These are phyloP conservation scores for Mola mola DNA, from an alignment of 2,113 vertebrate species.

Conservation along the genomic window DNA sequence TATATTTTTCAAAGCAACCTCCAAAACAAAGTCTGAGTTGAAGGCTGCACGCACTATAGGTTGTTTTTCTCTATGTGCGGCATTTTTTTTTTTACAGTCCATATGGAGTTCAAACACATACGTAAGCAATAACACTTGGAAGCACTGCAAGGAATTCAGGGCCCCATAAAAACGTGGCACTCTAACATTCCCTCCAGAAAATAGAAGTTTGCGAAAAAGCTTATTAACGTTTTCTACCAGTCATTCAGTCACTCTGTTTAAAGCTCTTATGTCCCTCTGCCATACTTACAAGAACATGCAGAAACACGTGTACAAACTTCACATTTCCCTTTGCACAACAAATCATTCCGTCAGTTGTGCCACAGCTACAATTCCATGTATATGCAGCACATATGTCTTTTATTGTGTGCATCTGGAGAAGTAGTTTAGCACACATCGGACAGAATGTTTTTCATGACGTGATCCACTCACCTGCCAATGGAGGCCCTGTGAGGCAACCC, in stretches of 20 bases:
- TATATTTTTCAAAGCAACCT: conserved; percentile 28
- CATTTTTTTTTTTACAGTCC: conserved; percentile 43
- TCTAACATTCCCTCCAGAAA: no score
- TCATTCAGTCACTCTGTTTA: neutral
- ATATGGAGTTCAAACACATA: conserved; percentile 3
- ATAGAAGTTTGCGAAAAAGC: conserved; percentile 4
- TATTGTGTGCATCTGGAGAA: conserved; percentile 37
- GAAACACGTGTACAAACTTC: conserved; percentile 5
- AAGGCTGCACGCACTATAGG: conserved; percentile 26
- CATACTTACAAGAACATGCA: no score
- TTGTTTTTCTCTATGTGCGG: conserved; percentile 43
- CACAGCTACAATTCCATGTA: conserved; percentile 13
- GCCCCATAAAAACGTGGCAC: conserved; percentile 35
- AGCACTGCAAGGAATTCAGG: conserved; percentile 28
- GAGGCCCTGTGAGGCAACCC: conserved; percentile 88
- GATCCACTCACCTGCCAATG: conserved; percentile 87
- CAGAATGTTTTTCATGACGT: conserved; percentile 30
- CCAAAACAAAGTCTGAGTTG: conserved; percentile 20
- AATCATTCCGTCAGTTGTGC: conserved; percentile 8
- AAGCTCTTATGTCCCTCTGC: neutral
- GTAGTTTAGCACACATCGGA: conserved; percentile 16
- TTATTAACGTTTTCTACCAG: conserved; percentile 3
- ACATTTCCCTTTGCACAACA: neutral
- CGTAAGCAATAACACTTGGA: conserved; percentile 4
- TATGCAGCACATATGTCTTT: conserved; percentile 25